These are phyloP conservation scores for Euura saliciscinereae DNA, from an alignment of 1,140 invertebrate species.

Conservation along the genomic window DNA sequence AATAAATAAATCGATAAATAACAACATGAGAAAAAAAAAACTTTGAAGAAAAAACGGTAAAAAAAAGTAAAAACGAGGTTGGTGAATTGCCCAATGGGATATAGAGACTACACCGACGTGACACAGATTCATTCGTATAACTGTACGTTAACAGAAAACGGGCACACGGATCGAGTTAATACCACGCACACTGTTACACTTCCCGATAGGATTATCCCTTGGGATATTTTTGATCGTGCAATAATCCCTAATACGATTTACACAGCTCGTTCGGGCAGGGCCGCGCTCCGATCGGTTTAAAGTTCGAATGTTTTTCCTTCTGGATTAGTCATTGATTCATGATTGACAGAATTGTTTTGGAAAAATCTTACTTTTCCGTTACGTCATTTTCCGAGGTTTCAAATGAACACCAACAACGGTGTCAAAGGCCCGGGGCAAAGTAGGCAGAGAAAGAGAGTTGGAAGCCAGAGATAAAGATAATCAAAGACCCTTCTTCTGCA, in stretches of 20 bases:
- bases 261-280: constrained; percentile 46
- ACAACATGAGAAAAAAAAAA: no score
- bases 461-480: constrained; percentile 43
- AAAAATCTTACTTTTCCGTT: no score
- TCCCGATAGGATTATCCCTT: constrained; percentile 52
- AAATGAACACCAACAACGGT: background rate
- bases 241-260: constrained; percentile 62
- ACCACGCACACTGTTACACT: constrained; percentile 45
- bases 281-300: constrained; percentile 24
- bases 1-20: no score
- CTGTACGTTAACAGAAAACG: background rate
- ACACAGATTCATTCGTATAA: no score
- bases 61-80: no score
- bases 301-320: constrained; percentile 14
- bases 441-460: background rate
- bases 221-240: constrained; percentile 60
- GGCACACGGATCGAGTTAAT: constrained; percentile 43
- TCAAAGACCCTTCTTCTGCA: constrained; percentile 32
- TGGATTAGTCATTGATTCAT: no score
- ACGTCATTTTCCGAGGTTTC: no score
- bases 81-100: no score
- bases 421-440: background rate
- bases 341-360: no score
- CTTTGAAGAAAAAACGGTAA: no score
- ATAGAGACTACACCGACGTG: no score